Conservation (phyloP, 2,113 vertebrate species). For the Grus americana region DNA sequence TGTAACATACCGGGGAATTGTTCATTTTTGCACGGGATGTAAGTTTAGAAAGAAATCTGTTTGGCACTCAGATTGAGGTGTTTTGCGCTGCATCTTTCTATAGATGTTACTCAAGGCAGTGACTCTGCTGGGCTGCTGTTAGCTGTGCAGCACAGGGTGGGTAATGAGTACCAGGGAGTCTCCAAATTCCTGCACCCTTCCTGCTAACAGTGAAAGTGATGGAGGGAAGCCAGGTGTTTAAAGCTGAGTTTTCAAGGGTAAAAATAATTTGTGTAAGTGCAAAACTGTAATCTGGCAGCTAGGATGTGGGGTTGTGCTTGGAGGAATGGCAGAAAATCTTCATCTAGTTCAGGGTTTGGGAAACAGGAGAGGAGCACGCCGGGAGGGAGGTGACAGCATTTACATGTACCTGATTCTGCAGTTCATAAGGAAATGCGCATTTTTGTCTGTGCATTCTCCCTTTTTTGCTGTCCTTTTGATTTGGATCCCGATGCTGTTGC, state of each 20-base stretch:
- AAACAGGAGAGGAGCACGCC: accelerated
- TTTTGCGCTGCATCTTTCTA: not conserved
- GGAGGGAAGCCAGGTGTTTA: not conserved
- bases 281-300: not conserved
- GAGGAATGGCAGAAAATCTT: not conserved
- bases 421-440: accelerated
- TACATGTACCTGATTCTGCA: accelerated
- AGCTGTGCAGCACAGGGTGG: not conserved
- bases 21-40: accelerated
- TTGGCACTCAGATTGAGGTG: not conserved
- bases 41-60: not conserved
- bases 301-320: not conserved
- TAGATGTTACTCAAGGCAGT: not conserved
- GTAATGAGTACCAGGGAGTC: accelerated
- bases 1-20: accelerated
- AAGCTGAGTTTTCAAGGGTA: not conserved
- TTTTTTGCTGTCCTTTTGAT: not conserved
- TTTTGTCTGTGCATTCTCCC: not conserved
- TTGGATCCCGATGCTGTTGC: accelerated
- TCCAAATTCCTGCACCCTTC: not conserved
- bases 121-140: not conserved
- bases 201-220: not conserved
- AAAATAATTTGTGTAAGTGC: not conserved
- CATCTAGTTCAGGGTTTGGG: not conserved
- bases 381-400: accelerated